Base-by-base conservation (phyloP, 1,140 invertebrate species). In the Drosophila kepulauana region DNA sequence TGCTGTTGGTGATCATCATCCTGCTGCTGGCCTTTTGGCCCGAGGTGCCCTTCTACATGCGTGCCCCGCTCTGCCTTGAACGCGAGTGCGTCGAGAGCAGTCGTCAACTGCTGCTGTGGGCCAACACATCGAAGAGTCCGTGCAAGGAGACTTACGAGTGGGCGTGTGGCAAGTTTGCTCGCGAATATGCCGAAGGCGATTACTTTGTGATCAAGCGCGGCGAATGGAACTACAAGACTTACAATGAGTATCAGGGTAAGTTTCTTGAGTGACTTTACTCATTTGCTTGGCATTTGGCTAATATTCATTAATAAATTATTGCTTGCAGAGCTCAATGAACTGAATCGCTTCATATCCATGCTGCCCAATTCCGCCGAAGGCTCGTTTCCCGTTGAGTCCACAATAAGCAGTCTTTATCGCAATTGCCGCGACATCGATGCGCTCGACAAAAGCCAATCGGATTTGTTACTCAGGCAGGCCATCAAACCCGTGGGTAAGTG, bases 211-310 rank as follows among this genome's bases (percentile, higher is more conserved):
- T 92, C 33, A 92, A 92, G 54, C 82, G 86, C 15, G 91, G 91
- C 67, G 91, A 92, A 76, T 92, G 91, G 91, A 90, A 91, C 67
- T 91, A 91, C 62, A 89, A 91, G 80, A 90, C 91, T 70, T 90
- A 90, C 70, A 90, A 91, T 72, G 91, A 92, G 78, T 92, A 92
- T 79, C 84, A 92, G 80, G 91, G 91, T 92, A 49, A 81, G 86
- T 25, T 25, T 25, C 0, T 25, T 25, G 20, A 25, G 20, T 25
- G 20, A 25, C 20, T 25, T 25, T 25, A 25, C 20, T 0, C 3
- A 25, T 25, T 25, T 6, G n/a, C n/a, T 7, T 65, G 5, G 3
- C 11, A 1, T 5, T n/a, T 15, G 0, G 0, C 30, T 10, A 4
- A 25, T 25, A 25, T 25, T 25, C 3, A 25, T 25, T 25, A 3